A percentile compares a stretch with the other conserved stretches of the same genome.
These are phyloP conservation scores for Cylindroiulus punctatus DNA, from an alignment of 2,888 invertebrate species.

Conservation along the genomic window DNA sequence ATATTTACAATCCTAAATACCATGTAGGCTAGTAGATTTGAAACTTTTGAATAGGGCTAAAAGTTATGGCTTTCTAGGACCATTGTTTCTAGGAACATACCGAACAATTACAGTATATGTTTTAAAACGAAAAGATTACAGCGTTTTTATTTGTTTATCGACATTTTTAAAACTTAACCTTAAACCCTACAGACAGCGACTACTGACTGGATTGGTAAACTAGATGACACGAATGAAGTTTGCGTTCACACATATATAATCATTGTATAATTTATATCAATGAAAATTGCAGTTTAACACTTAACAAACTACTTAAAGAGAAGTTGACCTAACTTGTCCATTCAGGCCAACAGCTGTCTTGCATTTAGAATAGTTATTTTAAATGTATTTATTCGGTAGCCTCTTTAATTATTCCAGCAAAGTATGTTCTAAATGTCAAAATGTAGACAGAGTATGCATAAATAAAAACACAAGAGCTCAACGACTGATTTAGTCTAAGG, in stretches of 20 bases:
- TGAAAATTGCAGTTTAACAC: background rate
- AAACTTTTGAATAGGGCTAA: no score
- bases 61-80: no score
- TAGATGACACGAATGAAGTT: background rate
- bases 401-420: background rate
- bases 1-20: no score
- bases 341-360: background rate
- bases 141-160: no score
- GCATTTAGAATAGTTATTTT: background rate
- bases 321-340: background rate
- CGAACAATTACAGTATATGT: no score
- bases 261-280: background rate
- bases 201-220: background rate
- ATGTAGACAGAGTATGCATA: background rate
- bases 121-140: no score
- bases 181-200: no score
- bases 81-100: no score
- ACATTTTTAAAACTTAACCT: no score
- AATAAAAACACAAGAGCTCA: background rate
- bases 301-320: background rate
- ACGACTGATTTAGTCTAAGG: background rate
- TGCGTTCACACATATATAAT: background rate
- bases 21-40: no score
- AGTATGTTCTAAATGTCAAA: background rate
- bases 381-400: background rate